Percentiles rank a stretch among this genome's conserved stretches.
Evolutionary conservation across 2,113 vertebrate genomes (phyloP).

Genomic region (Semnopithecus entellus): DNA sequence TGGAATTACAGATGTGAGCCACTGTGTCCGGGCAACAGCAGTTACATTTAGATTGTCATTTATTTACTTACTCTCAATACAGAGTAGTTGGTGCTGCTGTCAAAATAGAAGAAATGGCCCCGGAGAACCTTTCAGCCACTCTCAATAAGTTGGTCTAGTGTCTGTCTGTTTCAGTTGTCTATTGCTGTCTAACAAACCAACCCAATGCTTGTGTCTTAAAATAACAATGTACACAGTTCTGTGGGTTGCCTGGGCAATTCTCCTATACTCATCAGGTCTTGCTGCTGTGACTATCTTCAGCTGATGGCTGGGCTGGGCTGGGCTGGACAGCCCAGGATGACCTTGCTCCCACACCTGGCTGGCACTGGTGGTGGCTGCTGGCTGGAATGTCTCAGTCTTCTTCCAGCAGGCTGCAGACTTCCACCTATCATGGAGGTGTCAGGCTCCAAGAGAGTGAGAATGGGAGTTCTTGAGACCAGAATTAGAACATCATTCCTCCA

Average conservation of each 20-base stretch:
- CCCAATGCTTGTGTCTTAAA: not conserved
- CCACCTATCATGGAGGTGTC: not conserved
- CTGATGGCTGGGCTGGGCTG: not conserved
- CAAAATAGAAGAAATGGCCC: not conserved
- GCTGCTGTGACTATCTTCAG: not conserved
- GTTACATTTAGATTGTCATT: not conserved
- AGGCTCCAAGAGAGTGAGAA: not conserved
- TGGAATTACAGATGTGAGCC: too few relatives aligned
- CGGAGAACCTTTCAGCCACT: not conserved
- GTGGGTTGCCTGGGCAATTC: not conserved
- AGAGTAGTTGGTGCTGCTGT: not conserved
- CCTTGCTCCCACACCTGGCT: not conserved
- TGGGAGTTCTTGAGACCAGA: not conserved
- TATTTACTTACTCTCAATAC: not conserved
- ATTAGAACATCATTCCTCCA: too few relatives aligned
- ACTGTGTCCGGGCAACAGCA: not conserved
- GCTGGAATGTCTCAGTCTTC: not conserved
- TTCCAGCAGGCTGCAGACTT: not conserved
- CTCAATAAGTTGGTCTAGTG: not conserved
- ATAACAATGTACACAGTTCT: not conserved
- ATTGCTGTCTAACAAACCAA: not conserved
- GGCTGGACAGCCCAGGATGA: not conserved
- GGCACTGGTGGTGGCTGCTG: not conserved
- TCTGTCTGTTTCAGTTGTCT: not conserved
- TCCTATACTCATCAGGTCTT: not conserved